A percentile compares a stretch with the other conserved stretches of the same genome.
Conservation (phyloP, 2,888 invertebrate species). For the Scaptodrosophila latifasciaeformis region DNA sequence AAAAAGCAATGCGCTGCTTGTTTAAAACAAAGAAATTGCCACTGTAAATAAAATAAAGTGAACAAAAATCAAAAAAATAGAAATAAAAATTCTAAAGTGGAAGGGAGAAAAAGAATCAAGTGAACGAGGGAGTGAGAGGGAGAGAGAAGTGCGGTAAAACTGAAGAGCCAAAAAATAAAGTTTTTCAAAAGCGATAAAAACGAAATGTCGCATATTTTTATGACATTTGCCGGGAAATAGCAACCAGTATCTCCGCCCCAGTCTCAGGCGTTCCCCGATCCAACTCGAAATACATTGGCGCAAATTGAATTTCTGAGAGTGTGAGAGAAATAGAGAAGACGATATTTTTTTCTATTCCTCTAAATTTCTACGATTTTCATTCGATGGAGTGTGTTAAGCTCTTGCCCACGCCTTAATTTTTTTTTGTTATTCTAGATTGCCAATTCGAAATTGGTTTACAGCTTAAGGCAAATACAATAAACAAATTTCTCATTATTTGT, state of each 20-base stretch:
- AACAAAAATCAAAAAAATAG: constrained; percentile 26
- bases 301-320: constrained; percentile 52
- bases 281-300: constrained; percentile 27
- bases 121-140: constrained; percentile 14
- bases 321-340: too few species aligned
- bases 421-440: too few species aligned
- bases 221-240: constrained; percentile 66
- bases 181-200: constrained; percentile 75
- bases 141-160: constrained; percentile 26
- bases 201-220: constrained; percentile 76
- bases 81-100: too few species aligned
- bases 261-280: background rate
- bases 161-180: constrained; percentile 65
- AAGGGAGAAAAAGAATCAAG: constrained; percentile 11
- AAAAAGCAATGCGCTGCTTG: constrained; percentile 70
- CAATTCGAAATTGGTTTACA: too few species aligned
- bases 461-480: too few species aligned
- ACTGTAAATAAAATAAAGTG: constrained; percentile 63
- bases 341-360: too few species aligned
- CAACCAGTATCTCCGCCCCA: constrained; percentile 4
- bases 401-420: too few species aligned
- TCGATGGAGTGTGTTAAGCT: too few species aligned
- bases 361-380: too few species aligned
- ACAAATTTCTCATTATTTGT: too few species aligned
- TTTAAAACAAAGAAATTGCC: constrained; percentile 68